Evolutionary conservation across 2,888 invertebrate species (phyloP).

Genomic region (Lasioglossum morio): DNA sequence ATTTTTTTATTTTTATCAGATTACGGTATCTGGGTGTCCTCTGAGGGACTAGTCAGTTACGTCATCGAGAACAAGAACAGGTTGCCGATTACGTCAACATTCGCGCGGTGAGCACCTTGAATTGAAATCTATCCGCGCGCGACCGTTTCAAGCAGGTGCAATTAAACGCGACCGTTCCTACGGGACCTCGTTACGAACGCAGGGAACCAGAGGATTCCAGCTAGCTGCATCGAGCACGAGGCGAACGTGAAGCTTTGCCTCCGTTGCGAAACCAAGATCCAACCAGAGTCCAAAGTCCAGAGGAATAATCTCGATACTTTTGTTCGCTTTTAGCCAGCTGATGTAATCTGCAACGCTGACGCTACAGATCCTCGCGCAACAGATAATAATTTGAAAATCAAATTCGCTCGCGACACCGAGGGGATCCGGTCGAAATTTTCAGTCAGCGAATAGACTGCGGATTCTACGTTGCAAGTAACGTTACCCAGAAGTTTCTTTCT

Average conservation of each 20-base stretch:
- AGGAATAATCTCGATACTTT: neutral
- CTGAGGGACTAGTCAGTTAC: conserved; percentile 58
- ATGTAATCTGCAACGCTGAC: neutral
- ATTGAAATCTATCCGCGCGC: conserved; percentile 47
- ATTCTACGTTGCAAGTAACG: neutral
- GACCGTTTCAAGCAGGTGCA: conserved; percentile 27
- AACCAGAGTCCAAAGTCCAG: neutral
- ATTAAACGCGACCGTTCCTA: conserved; percentile 31
- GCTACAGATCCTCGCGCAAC: neutral
- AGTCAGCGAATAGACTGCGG: neutral
- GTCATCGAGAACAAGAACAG: conserved; percentile 69
- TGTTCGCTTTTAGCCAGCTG: neutral
- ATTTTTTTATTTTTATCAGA: conserved; percentile 41
- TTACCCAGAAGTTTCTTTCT: neutral
- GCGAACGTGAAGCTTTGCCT: neutral
- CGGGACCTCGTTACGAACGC: conserved; percentile 8
- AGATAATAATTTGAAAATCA: neutral
- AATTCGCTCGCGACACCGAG: neutral
- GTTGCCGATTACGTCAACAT: conserved; percentile 69
- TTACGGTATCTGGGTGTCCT: conserved; percentile 60
- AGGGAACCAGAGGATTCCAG: neutral
- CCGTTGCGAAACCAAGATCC: neutral
- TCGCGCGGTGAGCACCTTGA: conserved; percentile 39
- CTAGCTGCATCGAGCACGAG: neutral
- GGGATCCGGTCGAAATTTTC: neutral